Evolutionary conservation across 92 coral and sea anemone genomes (phyloP), one percentile per base, ranked within the genome.

Genomic region (Siderastrea siderea): DNA sequence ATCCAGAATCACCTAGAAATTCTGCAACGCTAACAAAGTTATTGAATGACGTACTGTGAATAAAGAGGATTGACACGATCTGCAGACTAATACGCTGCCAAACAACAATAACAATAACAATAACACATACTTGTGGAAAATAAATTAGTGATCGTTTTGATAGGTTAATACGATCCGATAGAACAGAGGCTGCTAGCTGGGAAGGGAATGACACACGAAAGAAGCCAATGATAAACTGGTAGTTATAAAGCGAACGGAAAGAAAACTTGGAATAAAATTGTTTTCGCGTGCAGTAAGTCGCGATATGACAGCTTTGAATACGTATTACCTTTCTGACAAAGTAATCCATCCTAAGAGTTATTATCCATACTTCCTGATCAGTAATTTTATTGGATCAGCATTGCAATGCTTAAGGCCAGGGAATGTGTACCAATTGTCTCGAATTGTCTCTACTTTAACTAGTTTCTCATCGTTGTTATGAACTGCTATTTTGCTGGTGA

Each of bases 281-380:
- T 19, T 82, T 82, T 82, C 68, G 84, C 86, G 69, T 82, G 86
- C 78, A 57, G 3, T 46, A 43, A 46, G 19, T 2, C 64, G 63
- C 75, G 67, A 81, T 67, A 50, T 60, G 54, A 26, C 47, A 51
- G 74, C 19, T n/a, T n/a, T 46, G 62, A 66, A 80, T 65, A 68
- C 38, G 84, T 68, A 68, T 81, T 81, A 52, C 15, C 52, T 68
- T 68, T 54, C 76, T 81, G 26, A n/a, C 86, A 52, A 82, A 82
- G 68, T 69, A 82, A 82, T 82, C 86, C 68, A 68, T 69, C 38
- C 17, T 69, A 55, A 68, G 68, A 57, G 78, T 69, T 69, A 69
- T 82, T 55, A 70, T 82, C 86, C 86, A 55, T 15, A 70, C 86
- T 82, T 82, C 86, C 86, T 82, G 58, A 69, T 70, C 86, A 82